Percentiles rank a stretch among this genome's conserved stretches.
phyloP scores from a whole-genome alignment of 2,113 vertebrate species.

The Brienomyrus brachyistius region DNA sequence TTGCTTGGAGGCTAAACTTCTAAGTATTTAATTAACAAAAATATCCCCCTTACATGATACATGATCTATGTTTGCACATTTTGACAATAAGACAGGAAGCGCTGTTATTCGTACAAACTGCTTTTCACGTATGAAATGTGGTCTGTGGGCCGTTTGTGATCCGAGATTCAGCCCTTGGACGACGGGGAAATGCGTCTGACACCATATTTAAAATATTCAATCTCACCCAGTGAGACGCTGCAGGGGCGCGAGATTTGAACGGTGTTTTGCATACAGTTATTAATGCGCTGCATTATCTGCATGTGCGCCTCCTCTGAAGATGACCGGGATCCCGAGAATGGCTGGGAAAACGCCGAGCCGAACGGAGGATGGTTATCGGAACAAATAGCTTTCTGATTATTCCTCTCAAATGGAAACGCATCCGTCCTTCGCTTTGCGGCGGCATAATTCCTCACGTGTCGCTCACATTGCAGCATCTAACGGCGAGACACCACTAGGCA shows the following conservation, averaged over 20 bases:
- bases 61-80: neutral
- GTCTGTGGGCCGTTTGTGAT: neutral
- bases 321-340: neutral
- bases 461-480: neutral
- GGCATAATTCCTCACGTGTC: neutral
- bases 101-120: neutral
- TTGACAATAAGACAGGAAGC: neutral
- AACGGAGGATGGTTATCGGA: neutral
- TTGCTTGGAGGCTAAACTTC: neutral
- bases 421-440: neutral
- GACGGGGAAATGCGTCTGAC: neutral
- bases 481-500: neutral
- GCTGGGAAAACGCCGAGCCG: neutral
- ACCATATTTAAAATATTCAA: neutral
- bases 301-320: neutral
- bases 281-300: neutral
- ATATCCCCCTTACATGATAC: neutral
- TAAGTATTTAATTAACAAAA: slow-evolving; percentile 1
- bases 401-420: neutral
- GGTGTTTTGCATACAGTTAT: slow-evolving; percentile 6
- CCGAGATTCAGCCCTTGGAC: neutral
- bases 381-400: neutral
- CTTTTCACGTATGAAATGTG: neutral
- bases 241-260: slow-evolving; percentile 16
- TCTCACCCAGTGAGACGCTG: neutral